phyloP scores from a whole-genome alignment of 2,888 invertebrate species.

The Leptinotarsa haldemani region DNA sequence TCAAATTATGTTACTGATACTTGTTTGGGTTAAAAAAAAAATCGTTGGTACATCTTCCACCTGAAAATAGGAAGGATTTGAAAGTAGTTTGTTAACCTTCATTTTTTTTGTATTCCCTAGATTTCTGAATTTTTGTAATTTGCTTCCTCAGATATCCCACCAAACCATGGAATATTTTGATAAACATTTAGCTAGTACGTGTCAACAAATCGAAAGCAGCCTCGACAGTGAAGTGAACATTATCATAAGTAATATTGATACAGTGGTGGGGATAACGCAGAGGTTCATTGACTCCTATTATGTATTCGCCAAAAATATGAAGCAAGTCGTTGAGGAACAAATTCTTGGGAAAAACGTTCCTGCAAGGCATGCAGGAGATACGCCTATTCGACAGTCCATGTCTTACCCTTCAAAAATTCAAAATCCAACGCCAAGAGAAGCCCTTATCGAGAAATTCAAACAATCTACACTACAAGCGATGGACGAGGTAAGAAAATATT shows the following conservation, averaged over 20 bases:
- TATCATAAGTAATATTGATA: neutral
- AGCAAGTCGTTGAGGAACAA: constrained; percentile 30
- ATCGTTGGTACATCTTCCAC: too few species aligned
- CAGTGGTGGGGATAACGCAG: neutral
- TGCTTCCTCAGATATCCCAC: constrained; percentile 26
- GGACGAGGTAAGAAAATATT: constrained; percentile 13
- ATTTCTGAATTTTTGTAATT: neutral
- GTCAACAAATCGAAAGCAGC: constrained; percentile 21
- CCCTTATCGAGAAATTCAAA: constrained; percentile 45
- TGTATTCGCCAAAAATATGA: constrained; percentile 13
- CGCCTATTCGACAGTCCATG: constrained; percentile 39
- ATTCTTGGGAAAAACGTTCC: constrained; percentile 36
- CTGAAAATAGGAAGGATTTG: too few species aligned
- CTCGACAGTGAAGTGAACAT: constrained; percentile 25
- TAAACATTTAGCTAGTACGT: constrained; percentile 17
- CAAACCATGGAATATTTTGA: constrained; percentile 21
- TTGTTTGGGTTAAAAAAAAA: too few species aligned
- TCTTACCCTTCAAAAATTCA: constrained; percentile 37
- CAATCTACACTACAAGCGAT: neutral
- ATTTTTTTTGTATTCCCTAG: too few species aligned
- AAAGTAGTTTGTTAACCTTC: too few species aligned
- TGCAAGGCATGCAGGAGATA: constrained; percentile 44
- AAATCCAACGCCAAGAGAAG: constrained; percentile 42
- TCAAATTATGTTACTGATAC: too few species aligned
- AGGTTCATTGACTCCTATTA: constrained; percentile 4